Conservation (phyloP, 2,888 invertebrate species). For the Tetrapedia diversipes region DNA sequence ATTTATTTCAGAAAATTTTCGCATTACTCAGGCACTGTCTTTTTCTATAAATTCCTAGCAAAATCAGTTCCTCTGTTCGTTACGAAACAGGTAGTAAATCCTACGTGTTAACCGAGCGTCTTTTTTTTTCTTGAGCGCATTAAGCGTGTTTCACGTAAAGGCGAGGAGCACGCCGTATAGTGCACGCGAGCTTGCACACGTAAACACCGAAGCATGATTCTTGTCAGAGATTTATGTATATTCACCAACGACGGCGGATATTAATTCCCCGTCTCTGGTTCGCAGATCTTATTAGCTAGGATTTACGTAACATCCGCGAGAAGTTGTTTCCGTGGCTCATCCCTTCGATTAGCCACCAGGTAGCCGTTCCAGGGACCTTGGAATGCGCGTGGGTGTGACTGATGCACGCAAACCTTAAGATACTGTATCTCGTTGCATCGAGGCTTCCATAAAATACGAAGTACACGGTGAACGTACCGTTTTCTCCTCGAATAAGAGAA, state of each 20-base stretch:
- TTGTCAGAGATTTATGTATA: constrained; percentile 49
- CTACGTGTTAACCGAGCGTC: neutral
- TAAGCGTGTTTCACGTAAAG: neutral
- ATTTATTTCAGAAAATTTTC: too few species aligned
- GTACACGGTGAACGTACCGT: too few species aligned
- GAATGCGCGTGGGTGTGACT: constrained; percentile 45
- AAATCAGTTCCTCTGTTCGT: too few species aligned
- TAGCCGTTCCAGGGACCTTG: constrained; percentile 23
- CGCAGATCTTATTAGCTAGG: constrained; percentile 54
- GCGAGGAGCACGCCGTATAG: neutral
- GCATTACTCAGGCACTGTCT: too few species aligned
- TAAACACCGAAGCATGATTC: constrained; percentile 20
- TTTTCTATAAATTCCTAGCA: too few species aligned
- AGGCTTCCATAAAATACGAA: neutral
- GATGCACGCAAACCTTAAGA: constrained; percentile 15
- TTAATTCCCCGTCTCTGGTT: constrained; percentile 42
- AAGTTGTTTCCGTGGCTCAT: constrained; percentile 32
- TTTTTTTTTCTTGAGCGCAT: neutral
- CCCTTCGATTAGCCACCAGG: constrained; percentile 8
- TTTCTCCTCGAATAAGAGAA: neutral
- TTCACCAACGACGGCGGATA: constrained; percentile 39
- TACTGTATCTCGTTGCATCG: neutral
- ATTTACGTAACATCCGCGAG: constrained; percentile 43
- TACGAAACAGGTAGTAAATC: too few species aligned
- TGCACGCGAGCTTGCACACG: constrained; percentile 19